Evolutionary conservation across 1,140 invertebrate species (phyloP).

Genomic region (Meloidogyne floridensis): DNA sequence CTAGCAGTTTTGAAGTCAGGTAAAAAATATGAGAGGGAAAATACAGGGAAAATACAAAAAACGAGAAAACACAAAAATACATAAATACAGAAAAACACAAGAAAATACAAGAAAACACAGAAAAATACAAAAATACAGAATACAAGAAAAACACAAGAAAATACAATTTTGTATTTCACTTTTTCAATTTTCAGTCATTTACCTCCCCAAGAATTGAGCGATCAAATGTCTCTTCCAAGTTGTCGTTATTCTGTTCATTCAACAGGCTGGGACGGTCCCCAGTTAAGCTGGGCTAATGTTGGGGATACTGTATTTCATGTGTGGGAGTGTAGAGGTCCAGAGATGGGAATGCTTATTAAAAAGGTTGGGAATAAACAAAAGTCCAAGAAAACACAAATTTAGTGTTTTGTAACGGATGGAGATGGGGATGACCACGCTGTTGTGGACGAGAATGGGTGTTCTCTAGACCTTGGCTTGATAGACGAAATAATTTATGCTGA

Average conservation of each 20-base stretch:
- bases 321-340: constrained; percentile 59
- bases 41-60: too few species aligned
- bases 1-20: constrained; percentile 59
- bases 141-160: not conserved
- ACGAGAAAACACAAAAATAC: not conserved
- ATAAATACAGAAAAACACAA: not conserved
- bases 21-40: constrained; percentile 17
- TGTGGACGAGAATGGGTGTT: constrained; percentile 61
- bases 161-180: not conserved
- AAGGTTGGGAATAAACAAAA: constrained; percentile 18
- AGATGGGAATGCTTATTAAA: constrained; percentile 64
- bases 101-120: not conserved
- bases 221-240: constrained; percentile 62
- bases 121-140: too few species aligned
- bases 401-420: constrained; percentile 65
- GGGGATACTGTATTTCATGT: constrained; percentile 62
- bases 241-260: constrained; percentile 58
- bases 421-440: constrained; percentile 65
- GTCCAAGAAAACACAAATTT: not conserved
- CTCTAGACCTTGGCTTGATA: constrained; percentile 55
- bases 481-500: constrained; percentile 55
- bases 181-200: constrained; percentile 52
- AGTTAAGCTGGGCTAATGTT: constrained; percentile 56
- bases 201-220: constrained; percentile 58
- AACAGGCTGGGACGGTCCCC: constrained; percentile 49